Conservation (phyloP, 1,140 invertebrate species). For the Ceratitis capitata region DNA sequence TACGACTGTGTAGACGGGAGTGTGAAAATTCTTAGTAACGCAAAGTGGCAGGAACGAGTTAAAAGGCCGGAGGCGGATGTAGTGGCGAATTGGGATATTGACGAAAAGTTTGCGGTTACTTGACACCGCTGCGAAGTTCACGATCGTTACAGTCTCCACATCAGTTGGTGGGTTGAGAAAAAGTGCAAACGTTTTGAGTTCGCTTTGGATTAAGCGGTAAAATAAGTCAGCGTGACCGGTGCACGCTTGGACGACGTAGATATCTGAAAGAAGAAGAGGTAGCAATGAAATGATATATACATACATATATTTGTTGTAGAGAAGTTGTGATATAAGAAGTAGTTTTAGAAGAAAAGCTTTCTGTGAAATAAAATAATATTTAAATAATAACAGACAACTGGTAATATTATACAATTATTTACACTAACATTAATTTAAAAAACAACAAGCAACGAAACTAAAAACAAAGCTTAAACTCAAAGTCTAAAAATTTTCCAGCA, state of each 20-base stretch:
- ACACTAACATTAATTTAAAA: no score
- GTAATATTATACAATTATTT: no score
- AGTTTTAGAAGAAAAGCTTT: neutral
- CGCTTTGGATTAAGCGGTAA: neutral
- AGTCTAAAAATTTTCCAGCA: neutral
- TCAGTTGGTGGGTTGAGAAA: neutral
- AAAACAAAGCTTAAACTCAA: neutral
- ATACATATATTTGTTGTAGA: neutral
- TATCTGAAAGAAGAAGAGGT: no score
- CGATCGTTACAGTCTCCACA: neutral
- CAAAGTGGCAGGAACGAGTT: neutral
- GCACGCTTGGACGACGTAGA: neutral
- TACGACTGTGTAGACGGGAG: neutral
- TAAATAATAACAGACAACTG: neutral
- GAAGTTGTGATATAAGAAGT: conserved; percentile 17
- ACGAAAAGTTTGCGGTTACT: neutral
- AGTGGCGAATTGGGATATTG: neutral
- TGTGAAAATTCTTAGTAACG: conserved; percentile 16
- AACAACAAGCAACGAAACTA: neutral
- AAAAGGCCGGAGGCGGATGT: neutral
- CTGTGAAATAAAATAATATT: neutral
- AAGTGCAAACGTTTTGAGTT: neutral
- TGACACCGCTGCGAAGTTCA: no score
- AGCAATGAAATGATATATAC: neutral
- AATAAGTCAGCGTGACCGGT: neutral